Evolutionary conservation across 2,888 invertebrate species (phyloP).

Genomic region (Protophormia terraenovae): DNA sequence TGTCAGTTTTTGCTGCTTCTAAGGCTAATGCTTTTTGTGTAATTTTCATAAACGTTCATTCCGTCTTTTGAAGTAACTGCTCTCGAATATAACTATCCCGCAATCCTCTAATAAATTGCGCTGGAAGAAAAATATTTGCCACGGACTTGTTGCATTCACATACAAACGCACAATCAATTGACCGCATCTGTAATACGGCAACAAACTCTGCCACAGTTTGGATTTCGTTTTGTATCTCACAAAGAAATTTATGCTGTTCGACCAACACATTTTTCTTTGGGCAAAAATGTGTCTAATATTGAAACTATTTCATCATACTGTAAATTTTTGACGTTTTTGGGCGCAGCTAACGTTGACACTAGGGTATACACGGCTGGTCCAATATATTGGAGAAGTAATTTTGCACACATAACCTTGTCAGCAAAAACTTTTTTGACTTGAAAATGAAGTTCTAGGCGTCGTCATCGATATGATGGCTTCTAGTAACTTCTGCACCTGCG

Average conservation of each 20-base stretch:
- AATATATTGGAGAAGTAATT: too few species aligned
- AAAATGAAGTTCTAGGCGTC: too few species aligned
- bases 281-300: constrained; percentile 44
- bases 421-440: too few species aligned
- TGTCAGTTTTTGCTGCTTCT: neutral
- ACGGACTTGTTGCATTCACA: constrained; percentile 31
- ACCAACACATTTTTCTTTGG: constrained; percentile 41
- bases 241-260: constrained; percentile 38
- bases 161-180: constrained; percentile 6
- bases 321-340: constrained; percentile 21
- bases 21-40: constrained; percentile 26
- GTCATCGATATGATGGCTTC: too few species aligned
- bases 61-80: constrained; percentile 31
- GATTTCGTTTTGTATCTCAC: constrained; percentile 42
- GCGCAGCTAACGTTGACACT: constrained; percentile 16
- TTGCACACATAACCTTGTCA: too few species aligned
- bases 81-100: constrained; percentile 48
- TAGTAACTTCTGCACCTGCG: too few species aligned
- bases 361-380: too few species aligned
- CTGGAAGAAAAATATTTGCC: constrained; percentile 38
- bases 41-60: constrained; percentile 22
- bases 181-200: neutral
- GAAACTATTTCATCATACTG: constrained; percentile 6
- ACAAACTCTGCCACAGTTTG: constrained; percentile 29
- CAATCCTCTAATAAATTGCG: constrained; percentile 44